Evolutionary conservation across 2,888 invertebrate genomes (phyloP).

Genomic region (Hyles lineata): DNA sequence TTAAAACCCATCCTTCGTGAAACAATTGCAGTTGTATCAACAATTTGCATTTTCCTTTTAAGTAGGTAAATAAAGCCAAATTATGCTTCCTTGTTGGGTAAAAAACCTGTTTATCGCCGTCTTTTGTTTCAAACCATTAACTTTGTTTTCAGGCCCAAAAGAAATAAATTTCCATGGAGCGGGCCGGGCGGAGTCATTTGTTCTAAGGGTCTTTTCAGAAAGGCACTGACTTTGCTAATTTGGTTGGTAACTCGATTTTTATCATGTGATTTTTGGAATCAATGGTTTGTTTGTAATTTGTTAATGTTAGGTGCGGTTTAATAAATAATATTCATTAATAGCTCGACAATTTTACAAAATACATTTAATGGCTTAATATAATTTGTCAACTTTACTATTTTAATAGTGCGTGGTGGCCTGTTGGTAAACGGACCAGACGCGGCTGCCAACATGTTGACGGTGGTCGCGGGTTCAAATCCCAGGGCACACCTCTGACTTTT

Average conservation of each 20-base stretch:
- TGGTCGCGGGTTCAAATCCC: no score
- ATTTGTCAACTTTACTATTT: no score
- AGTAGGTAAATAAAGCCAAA: background rate
- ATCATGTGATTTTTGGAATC: background rate
- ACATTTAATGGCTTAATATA: no score
- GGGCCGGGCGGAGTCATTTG: background rate
- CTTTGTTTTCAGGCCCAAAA: conserved; percentile 3
- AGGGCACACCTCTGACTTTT: no score
- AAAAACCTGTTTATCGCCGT: background rate
- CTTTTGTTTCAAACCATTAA: background rate
- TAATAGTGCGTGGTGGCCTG: no score
- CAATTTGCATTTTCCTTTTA: background rate
- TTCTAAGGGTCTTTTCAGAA: background rate
- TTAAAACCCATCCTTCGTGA: background rate
- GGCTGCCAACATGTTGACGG: no score
- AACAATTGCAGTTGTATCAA: background rate
- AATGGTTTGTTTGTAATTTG: background rate
- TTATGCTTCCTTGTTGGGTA: background rate
- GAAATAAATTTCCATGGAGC: conserved; percentile 2
- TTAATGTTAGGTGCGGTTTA: background rate
- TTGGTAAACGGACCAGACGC: no score
- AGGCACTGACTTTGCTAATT: background rate
- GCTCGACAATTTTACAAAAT: no score
- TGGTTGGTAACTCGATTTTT: no score
- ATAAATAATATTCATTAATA: no score